Conservation (phyloP, 2,888 invertebrate species). For the Laspeyria flexula region DNA sequence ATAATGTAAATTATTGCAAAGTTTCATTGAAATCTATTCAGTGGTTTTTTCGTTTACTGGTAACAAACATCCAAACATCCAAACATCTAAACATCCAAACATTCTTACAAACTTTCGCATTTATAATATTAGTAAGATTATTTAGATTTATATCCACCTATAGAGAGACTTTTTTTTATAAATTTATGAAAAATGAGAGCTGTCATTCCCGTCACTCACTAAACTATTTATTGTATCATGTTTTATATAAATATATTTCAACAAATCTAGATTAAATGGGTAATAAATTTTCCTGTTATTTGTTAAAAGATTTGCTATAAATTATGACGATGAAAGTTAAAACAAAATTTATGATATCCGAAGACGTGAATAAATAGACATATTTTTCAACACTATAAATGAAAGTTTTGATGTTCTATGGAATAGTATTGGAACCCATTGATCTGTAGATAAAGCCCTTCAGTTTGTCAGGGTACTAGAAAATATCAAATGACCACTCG, state of each 20-base stretch:
- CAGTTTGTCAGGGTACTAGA: slow-evolving; percentile 16
- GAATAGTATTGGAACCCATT: slow-evolving; percentile 11
- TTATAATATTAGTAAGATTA: too few relatives aligned
- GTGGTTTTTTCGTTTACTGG: too few relatives aligned
- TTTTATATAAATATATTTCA: not conserved
- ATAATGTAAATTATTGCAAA: too few relatives aligned
- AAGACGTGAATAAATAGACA: not conserved
- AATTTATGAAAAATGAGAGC: not conserved
- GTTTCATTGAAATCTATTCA: too few relatives aligned
- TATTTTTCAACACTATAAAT: not conserved
- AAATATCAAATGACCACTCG: slow-evolving; percentile 31
- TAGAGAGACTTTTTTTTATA: too few relatives aligned
- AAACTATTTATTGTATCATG: too few relatives aligned
- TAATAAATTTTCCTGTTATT: slow-evolving; percentile 2
- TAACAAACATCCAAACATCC: too few relatives aligned
- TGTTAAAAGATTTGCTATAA: slow-evolving; percentile 11
- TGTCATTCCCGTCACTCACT: too few relatives aligned
- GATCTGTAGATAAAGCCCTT: slow-evolving; percentile 9
- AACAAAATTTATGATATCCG: slow-evolving; percentile 5
- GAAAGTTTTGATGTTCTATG: slow-evolving; percentile 11
- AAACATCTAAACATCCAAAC: too few relatives aligned
- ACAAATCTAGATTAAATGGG: not conserved
- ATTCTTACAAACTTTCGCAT: too few relatives aligned
- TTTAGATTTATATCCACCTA: too few relatives aligned
- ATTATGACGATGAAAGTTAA: slow-evolving; percentile 6